Base-by-base conservation (phyloP, 2,888 invertebrate species). In the Tenthredo amoena region DNA sequence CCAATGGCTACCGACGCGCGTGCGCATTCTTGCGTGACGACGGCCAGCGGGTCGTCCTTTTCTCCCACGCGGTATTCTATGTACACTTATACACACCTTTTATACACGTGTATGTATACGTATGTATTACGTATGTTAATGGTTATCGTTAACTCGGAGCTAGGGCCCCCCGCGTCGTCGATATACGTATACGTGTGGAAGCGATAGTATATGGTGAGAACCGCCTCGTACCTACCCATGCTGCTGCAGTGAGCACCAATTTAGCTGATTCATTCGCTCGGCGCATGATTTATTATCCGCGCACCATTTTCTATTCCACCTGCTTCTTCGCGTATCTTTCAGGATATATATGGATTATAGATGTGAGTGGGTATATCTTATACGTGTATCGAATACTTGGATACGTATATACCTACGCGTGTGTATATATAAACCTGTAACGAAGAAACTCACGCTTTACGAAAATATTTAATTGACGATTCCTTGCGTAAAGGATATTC, bases 261-360 rank as follows among this genome's bases (percentile, higher is more conserved):
- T 92, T 91, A 91, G 91, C 91, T 91, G 91, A 92, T 92, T 92
- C 92, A 91, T 91, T 92, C 62, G 58, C 91, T 89, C 88, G 90
- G 90, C 91, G 91, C 91, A 92, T 91, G 91, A 92, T 92, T 91
- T 91, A 91, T 89, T 88, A 85, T 82, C 84, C 62, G 84, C 82
- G 71, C 84, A 68, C 82, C 82, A 83, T 83, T 83, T 83, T 83
- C 65, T 83, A 31, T 83, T 83, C 34, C 82, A 83, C 82, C 82
- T 83, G 68, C 82, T 37, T 68, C 34, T 74, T 26, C 18, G 34
- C 18, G 71, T 37, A 34, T 37, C 43, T 74, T 7, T 74, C 15
- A 43, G 21, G 18, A 31, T 50, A 50, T 37, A 21, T 72, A 4
- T 40, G n/a, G 40, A n/a, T 43, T 40, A 10, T 40, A 43, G 9